Evolutionary conservation across 30 jellyfish, hydroid and myxozoan species (phyloP), one percentile per base, ranked within the genome.

Genomic region (Mastigias papua): DNA sequence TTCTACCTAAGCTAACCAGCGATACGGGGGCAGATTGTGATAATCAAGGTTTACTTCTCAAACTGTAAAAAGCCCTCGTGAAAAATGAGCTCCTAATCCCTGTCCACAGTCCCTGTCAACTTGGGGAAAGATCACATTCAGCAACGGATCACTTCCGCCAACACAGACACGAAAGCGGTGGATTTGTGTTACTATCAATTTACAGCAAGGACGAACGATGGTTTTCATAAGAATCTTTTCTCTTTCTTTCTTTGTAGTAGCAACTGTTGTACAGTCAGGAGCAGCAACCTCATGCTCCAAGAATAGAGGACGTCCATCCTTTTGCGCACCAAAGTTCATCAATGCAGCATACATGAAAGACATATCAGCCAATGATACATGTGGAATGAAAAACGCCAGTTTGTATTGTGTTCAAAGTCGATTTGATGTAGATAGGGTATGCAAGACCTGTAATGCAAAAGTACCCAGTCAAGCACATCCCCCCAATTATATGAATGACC

Each of bases 251-350:
- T 48, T 85, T 34, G 54, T 72, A 27, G 51, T n/a, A 22, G 48
- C 49, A 65, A 62, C 76, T 69, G 62, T 63, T 25, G 48, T 62
- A 31, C 65, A 89, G 62, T 58, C 22, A 28, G 97, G 97, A 15
- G 49, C 92, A 0, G 98, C 97, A 34, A 89, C 65, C 75, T 81
- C 82, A 78, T 96, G 98, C 78, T 91, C 84, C 34, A 78, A 76
- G 48, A 91, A 80, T 63, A 96, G 87, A 76, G 97, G 97, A 0
- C 27, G 70, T 33, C 92, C 95, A 0, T 89, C 93, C 48, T 84
- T 98, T 17, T 96, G 99, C 51, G 87, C 91, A 97, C 99, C 99
- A 22, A 98, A 80, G 63, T 96, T 96, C 69, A 97, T 80, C 29
- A 96, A 96, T 76, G 94, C 96, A 1, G 99, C 99, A 48, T 96